Evolutionary conservation across 2,888 invertebrate genomes (phyloP), one percentile per base, ranked within the genome.

Genomic region (Caenorhabditis wallacei): DNA sequence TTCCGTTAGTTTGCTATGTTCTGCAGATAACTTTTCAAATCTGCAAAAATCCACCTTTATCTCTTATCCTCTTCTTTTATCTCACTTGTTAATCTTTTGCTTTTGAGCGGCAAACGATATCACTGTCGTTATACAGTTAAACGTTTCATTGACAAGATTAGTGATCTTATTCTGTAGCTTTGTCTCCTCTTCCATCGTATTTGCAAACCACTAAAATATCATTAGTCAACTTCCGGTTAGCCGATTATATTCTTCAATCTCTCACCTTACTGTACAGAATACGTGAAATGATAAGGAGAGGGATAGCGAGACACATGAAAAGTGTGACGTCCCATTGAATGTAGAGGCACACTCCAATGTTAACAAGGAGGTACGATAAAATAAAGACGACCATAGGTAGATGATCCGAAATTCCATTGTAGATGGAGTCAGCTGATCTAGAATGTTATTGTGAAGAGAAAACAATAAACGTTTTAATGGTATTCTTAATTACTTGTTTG

Each of bases 241-340:
- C 56, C 46, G 46, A 46, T 48, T 26, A 2, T 18, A 24, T 48
- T 51, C 40, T 8, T 74, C 66, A 70, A 18, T 51, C 22, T 68
- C 78, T 72, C 64, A 90, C 91, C 85, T 90, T 90, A 74, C 89
- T 89, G 75, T 90, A 91, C 53, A 91, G 71, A 40, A 90, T 87
- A 48, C 91, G 85, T 26, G 88, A 87, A 24, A 87, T 61, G 54
- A 89, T 88, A 43, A 89, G 85, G 2, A 88, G 61, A 16, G 91
- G 91, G 54, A 91, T 84, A 7, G 88, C 88, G n/a, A 87, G 78
- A 64, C 87, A 88, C 88, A 91, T 89, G 59, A 91, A 87, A 11
- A 91, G 80, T 18, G 89, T 91, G 22, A 91, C 90, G 78, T 91
- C 89, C 91, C 91, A 91, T 74, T 90, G 90, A 26, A 88, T 91